Evolutionary conservation across 2,888 invertebrate species (phyloP).

Genomic region (Parelbella ahira): DNA sequence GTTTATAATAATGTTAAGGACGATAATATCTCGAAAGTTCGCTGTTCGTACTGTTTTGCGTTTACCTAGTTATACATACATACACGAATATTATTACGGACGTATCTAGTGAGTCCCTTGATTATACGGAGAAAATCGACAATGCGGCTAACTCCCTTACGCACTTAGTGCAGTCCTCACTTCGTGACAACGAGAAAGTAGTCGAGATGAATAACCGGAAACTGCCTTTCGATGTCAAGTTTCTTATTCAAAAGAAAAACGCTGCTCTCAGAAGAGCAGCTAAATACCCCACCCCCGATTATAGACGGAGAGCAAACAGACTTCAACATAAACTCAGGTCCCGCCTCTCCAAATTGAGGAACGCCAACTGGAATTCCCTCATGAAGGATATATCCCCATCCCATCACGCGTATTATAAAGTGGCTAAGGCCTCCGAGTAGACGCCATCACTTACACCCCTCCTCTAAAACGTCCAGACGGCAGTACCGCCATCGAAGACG

Average conservation of each 20-base stretch:
- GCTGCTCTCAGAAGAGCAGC: neutral
- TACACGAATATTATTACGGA: too few relatives aligned
- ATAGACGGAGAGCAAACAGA: neutral
- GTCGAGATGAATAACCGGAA: neutral
- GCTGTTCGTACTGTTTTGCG: too few relatives aligned
- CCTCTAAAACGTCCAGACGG: neutral
- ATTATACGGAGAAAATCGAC: slow-evolving; percentile 7
- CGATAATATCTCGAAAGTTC: too few relatives aligned
- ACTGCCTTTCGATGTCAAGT: neutral
- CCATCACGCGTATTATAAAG: slow-evolving; percentile 2
- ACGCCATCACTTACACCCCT: neutral
- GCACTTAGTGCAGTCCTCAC: neutral
- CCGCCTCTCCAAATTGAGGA: neutral
- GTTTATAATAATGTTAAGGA: too few relatives aligned
- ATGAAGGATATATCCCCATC: slow-evolving; percentile 2
- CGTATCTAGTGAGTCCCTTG: too few relatives aligned
- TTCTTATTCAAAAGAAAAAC: neutral
- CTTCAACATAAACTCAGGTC: neutral
- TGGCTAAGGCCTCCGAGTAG: neutral
- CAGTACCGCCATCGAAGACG: slow-evolving; percentile 6
- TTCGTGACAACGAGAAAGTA: neutral
- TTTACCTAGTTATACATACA: too few relatives aligned
- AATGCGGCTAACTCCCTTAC: neutral
- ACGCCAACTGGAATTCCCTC: neutral
- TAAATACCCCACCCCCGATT: neutral